Percentiles rank a stretch among this genome's conserved stretches.
phyloP scores from a whole-genome alignment of 2,888 invertebrate species.

The Eucriotettix oculatus region DNA sequence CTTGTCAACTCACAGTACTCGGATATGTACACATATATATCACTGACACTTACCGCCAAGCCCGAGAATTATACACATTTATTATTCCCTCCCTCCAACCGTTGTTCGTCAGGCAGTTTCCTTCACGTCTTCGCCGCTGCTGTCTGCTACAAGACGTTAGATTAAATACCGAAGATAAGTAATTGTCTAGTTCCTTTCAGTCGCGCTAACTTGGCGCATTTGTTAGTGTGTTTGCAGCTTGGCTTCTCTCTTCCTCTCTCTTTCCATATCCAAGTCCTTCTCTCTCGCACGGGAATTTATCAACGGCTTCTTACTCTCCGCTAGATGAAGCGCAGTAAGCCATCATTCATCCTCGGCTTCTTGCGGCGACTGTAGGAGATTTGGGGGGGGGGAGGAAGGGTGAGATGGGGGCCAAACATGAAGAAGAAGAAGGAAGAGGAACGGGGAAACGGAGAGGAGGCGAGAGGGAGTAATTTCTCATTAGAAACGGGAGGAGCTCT shows the following conservation, averaged over 20 bases:
- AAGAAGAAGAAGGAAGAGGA: too few relatives aligned
- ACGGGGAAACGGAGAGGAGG: too few relatives aligned
- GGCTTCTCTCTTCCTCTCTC: neutral
- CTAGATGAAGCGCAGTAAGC: neutral
- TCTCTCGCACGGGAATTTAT: neutral
- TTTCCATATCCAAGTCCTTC: too few relatives aligned
- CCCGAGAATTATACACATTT: neutral
- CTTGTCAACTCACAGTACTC: too few relatives aligned
- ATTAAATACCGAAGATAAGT: constrained; percentile 9
- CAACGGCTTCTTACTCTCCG: neutral
- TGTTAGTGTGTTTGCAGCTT: neutral
- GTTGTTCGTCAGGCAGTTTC: too few relatives aligned
- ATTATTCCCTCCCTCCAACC: neutral
- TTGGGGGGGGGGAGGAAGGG: too few relatives aligned
- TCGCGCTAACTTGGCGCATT: neutral
- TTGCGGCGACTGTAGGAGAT: too few relatives aligned
- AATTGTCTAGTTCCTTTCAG: constrained; percentile 4
- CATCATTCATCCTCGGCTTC: neutral
- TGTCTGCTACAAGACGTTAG: neutral
- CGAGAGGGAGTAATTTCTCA: constrained; percentile 4
- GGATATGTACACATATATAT: neutral
- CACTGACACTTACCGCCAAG: neutral
- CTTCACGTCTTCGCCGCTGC: neutral
- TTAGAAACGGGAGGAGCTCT: neutral
- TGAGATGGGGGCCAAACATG: too few relatives aligned